Base-by-base conservation (phyloP, 2,797 vertebrate species). In the Melopsittacus undulatus region DNA sequence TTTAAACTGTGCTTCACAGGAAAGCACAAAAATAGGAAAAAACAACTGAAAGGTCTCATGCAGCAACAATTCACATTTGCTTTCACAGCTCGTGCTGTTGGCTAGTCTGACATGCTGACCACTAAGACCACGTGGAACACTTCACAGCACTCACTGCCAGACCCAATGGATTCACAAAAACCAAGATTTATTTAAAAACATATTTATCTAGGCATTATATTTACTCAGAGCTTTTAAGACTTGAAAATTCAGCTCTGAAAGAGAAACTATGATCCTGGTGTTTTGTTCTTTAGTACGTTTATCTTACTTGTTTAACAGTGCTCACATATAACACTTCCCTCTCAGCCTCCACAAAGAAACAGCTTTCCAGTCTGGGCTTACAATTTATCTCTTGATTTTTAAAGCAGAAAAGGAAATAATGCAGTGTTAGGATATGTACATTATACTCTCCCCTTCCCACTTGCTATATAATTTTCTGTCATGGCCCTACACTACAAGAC, bases 91-190 rank as follows among this genome's bases (percentile, higher is more conserved):
- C 46, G 8, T 66, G 34, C 54, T 76, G 23, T 42, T 30, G 3
- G 66, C n/a, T 64, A 2, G 0, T 36, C 64, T 62, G 18, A 86
- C 75, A 76, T 10, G 24, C 38, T 19, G 20, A 68, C 66, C 72
- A 66, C 64, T 43, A 66, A 22, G 14, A 54, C 32, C 0, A 0
- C 0, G 2, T 15, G n/a, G 19, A 89, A 19, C 66, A 45, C 67
- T 84, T 84, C 26, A 67, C 7, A 70, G 38, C 18, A 78, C 59
- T 70, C 66, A 18, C 0, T 76, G 62, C 7, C 43, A 83, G 79
- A 78, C 19, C 42, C 26, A 36, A 45, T 46, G 30, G 38, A 83
- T 63, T 87, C 66, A 14, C 26, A 72, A 75, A 89, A 89, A 21
- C 7, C 43, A 49, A 7, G 15, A 40, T 27, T 49, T 77, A 23